phyloP scores from a whole-genome alignment of 2,888 invertebrate species.

The Gastrophysa polygoni region DNA sequence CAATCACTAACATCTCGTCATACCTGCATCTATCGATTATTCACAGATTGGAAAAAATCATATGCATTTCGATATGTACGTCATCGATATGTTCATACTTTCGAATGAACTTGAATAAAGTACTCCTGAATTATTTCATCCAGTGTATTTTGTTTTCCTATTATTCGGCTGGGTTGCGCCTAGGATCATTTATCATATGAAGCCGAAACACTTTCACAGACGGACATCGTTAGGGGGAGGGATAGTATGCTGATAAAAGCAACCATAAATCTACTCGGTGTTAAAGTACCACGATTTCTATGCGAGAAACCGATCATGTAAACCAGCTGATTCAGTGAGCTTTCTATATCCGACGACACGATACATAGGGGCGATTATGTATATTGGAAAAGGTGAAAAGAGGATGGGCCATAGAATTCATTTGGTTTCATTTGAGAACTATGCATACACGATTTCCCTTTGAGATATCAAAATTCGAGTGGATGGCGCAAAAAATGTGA shows the following conservation, averaged over 20 bases:
- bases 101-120: background rate
- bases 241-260: slow-evolving; percentile 54
- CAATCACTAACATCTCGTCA: no score
- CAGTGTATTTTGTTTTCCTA: slow-evolving; percentile 12
- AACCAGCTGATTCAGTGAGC: slow-evolving; percentile 47
- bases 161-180: slow-evolving; percentile 48
- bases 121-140: background rate
- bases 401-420: no score
- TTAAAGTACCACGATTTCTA: slow-evolving; percentile 54
- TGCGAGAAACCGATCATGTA: slow-evolving; percentile 48
- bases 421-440: no score
- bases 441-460: no score
- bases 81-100: no score
- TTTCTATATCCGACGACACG: slow-evolving; percentile 48
- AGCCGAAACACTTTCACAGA: slow-evolving; percentile 43
- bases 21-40: no score
- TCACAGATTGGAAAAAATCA: no score
- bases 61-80: no score
- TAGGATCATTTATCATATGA: slow-evolving; percentile 52
- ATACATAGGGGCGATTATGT: no score
- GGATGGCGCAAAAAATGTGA: no score
- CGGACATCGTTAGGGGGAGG: slow-evolving; percentile 55
- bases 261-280: slow-evolving; percentile 52
- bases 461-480: no score
- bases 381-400: no score